These are phyloP conservation scores for Ctenoplectra terminalis DNA, from an alignment of 1,140 invertebrate species.

Conservation along the genomic window DNA sequence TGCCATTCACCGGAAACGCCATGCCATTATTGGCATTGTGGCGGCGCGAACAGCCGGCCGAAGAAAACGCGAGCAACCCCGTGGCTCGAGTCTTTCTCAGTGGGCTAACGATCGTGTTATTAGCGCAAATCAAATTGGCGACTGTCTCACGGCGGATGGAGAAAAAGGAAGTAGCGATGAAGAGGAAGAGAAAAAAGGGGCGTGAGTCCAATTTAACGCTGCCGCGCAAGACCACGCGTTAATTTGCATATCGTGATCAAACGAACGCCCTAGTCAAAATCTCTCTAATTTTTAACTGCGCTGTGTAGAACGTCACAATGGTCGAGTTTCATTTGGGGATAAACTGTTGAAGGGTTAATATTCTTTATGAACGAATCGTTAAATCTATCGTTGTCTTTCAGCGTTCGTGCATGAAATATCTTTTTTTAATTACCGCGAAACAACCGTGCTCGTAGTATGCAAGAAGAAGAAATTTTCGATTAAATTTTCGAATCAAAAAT, in stretches of 20 bases:
- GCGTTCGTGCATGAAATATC: too few relatives aligned
- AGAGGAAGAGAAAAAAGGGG: constrained; percentile 2
- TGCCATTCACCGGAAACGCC: constrained; percentile 74
- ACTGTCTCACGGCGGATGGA: constrained; percentile 64
- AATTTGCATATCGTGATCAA: constrained; percentile 69
- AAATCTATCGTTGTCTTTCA: too few relatives aligned
- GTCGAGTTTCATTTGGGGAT: too few relatives aligned
- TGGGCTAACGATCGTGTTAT: constrained; percentile 77
- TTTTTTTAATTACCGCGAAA: too few relatives aligned
- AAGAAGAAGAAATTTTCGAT: too few relatives aligned
- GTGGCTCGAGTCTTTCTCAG: constrained; percentile 51
- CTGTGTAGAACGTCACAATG: too few relatives aligned
- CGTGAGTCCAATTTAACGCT: constrained; percentile 51
- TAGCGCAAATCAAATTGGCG: constrained; percentile 73
- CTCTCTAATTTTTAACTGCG: constrained; percentile 36
- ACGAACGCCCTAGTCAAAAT: constrained; percentile 19
- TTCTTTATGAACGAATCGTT: too few relatives aligned
- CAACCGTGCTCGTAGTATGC: too few relatives aligned
- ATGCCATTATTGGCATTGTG: constrained; percentile 73
- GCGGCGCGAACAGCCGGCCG: constrained; percentile 48
- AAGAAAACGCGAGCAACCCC: constrained; percentile 43
- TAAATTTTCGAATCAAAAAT: too few relatives aligned
- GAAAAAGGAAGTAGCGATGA: neutral
- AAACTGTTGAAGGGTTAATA: too few relatives aligned
- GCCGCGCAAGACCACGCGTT: constrained; percentile 42